Evolutionary conservation across 2,113 vertebrate genomes (phyloP), one percentile per base, ranked within the genome.

Genomic region (Dasypus novemcinctus): DNA sequence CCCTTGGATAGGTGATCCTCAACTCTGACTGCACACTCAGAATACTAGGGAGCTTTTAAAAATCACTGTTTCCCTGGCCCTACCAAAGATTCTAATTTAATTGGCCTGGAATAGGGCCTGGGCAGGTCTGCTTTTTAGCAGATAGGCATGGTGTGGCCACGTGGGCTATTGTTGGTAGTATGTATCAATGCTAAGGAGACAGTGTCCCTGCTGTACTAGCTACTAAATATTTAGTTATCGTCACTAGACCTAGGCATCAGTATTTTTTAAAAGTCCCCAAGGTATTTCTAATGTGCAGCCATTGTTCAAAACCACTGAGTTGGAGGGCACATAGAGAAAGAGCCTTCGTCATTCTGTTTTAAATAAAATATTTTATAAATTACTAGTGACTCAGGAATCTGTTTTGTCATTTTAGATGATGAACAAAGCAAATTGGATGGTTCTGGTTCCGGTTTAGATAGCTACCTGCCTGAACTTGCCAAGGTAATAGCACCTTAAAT

Each of bases 401-500:
- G 3, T 97, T 98, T 97, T 97, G 12, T 97, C 84, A 93, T 98
- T 98, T 96, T 93, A 99, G 99, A 99, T 98, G 99, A 99, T 97
- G 99, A 99, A 96, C 98, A 99, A 97, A 99, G 98, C 96, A 99
- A 99, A 97, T 98, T 99, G 92, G 99, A 99, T 98, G 99, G 98
- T 93, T 99, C 99, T 54, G 99, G 99, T 95, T 99, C 99, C 81
- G 98, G 99, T 97, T 98, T 99, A 98, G 99, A 99, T 97, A 99
- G 99, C 98, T 99, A 99, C 98, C 99, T 98, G 97, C 98, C 98
- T 96, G 99, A 99, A 97, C 98, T 98, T 92, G 95, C 97, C 82
- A 99, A 99, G 99, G 98, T 98, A 97, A 96, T 68, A 4, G 23
- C 18, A 69, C 91, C n/a, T 90, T 91, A 86, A 71, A 43, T 52